A percentile compares a stretch with the other conserved stretches of the same genome.
Conservation (phyloP, 2,113 vertebrate genomes). For the Zapornia atra region DNA sequence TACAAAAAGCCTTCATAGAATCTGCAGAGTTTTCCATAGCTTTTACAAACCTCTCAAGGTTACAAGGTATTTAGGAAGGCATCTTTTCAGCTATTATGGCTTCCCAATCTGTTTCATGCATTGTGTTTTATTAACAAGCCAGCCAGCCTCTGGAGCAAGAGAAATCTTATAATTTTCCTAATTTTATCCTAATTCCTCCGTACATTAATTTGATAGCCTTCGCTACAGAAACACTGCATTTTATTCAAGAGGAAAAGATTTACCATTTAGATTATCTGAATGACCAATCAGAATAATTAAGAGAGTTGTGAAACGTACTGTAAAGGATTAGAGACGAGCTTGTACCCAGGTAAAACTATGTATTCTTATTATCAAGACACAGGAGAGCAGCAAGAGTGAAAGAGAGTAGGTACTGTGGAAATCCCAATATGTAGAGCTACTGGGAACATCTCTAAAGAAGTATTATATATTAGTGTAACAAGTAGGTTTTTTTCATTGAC, state of each 20-base stretch:
- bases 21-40: background rate
- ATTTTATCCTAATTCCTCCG: background rate
- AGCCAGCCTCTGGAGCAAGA: background rate
- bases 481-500: conserved; percentile 50
- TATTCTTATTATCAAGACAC: background rate
- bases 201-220: background rate
- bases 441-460: background rate
- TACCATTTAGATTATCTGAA: background rate
- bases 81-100: background rate
- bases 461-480: conserved; percentile 46
- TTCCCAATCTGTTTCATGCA: background rate
- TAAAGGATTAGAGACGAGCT: background rate
- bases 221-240: background rate
- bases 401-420: background rate
- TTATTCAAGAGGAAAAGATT: background rate
- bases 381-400: background rate
- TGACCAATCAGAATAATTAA: background rate
- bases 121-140: background rate
- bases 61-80: background rate
- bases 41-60: background rate
- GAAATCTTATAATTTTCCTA: background rate
- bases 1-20: background rate
- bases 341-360: background rate
- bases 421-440: background rate
- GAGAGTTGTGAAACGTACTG: background rate